Conservation (phyloP, 2,797 vertebrate genomes). For the Etheostoma nigrum region DNA sequence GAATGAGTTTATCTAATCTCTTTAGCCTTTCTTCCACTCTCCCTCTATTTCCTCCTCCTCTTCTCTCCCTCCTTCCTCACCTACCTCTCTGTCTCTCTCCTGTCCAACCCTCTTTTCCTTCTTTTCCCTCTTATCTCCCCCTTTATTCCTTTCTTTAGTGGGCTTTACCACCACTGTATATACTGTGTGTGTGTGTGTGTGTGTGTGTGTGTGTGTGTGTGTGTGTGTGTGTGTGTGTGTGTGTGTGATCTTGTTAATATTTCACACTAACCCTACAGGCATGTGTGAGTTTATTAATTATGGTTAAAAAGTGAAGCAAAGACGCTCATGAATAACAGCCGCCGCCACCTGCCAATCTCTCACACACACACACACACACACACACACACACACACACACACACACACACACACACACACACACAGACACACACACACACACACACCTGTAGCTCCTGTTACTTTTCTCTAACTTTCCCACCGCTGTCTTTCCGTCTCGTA, state of each 20-base stretch:
- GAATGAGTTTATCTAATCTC: no score
- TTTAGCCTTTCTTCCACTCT: no score
- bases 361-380: conserved; percentile 33
- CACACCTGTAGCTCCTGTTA: no score
- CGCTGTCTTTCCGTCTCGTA: no score
- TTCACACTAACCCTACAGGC: conserved; percentile 82
- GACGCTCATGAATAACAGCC: conserved; percentile 80
- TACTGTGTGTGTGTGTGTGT: conserved; percentile 13
- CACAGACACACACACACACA: conserved; percentile 3
- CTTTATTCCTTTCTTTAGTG: background rate
- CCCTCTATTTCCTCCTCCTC: no score
- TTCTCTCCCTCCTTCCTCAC: no score
- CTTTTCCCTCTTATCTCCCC: no score
- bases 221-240: conserved; percentile 42
- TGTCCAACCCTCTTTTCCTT: background rate
- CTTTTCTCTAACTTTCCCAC: no score
- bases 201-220: conserved; percentile 49
- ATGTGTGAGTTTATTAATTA: conserved; percentile 85
- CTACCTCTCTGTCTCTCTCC: no score
- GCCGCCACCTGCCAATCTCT: conserved; percentile 79
- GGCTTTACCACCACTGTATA: background rate
- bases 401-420: conserved; percentile 3
- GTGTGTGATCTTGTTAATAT: conserved; percentile 77
- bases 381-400: conserved; percentile 8
- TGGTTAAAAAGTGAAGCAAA: conserved; percentile 75